Conservation (phyloP, 1,140 invertebrate species). For the Magallana angulata region DNA sequence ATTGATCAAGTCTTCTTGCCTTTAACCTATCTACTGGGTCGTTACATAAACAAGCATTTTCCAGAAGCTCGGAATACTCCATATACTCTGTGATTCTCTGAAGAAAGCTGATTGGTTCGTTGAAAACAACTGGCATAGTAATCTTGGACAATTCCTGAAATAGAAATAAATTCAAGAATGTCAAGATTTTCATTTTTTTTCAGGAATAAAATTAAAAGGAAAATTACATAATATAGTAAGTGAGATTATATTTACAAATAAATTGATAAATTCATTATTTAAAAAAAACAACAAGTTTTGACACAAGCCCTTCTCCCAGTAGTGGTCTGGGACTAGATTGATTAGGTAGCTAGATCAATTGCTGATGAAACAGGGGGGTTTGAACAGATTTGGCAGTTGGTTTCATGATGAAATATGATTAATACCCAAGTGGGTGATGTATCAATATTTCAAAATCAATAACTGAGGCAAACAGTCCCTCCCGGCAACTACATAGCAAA, state of each 20-base stretch:
- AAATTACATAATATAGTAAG: too few relatives aligned
- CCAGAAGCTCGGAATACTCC: constrained; percentile 94
- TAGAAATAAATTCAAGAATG: neutral
- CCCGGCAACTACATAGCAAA: too few relatives aligned
- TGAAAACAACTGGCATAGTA: constrained; percentile 98
- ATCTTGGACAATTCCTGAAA: constrained; percentile 94
- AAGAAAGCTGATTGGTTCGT: constrained; percentile 96
- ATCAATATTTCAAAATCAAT: constrained; percentile 22
- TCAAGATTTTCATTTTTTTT: too few relatives aligned
- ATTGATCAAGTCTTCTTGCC: constrained; percentile 65
- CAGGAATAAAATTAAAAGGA: too few relatives aligned
- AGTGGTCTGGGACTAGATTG: neutral
- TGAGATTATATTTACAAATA: neutral
- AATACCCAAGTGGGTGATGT: neutral
- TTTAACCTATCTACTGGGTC: constrained; percentile 90
- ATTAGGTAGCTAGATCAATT: constrained; percentile 5
- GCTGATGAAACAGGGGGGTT: neutral
- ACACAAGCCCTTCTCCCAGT: neutral
- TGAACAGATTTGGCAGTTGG: neutral
- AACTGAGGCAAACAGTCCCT: neutral
- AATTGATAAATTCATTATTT: neutral
- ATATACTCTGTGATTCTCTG: constrained; percentile 96
- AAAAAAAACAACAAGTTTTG: neutral
- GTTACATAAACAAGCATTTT: constrained; percentile 86
- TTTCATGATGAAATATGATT: neutral